These are phyloP conservation scores for Sphaerophoria taeniata DNA, from an alignment of 2,888 invertebrate species.

Conservation along the genomic window DNA sequence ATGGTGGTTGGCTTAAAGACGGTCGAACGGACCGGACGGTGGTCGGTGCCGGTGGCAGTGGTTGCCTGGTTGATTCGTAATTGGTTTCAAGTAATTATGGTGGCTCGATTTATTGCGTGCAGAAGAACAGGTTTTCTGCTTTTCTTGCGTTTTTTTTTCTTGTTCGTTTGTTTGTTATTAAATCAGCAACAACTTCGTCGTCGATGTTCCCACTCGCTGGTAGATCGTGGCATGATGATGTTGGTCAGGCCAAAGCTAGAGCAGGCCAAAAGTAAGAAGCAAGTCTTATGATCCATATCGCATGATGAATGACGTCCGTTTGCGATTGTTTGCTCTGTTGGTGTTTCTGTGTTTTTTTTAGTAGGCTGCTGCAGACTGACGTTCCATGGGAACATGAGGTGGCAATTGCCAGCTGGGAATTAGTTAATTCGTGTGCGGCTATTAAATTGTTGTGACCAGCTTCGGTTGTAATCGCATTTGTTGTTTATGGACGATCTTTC, in stretches of 20 bases:
- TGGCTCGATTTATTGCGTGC: conserved; percentile 72
- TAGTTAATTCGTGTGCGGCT: conserved; percentile 53
- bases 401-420: conserved; percentile 52
- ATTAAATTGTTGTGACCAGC: conserved; percentile 49
- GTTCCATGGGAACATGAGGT: conserved; percentile 51
- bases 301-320: conserved; percentile 72
- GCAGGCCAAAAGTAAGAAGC: conserved; percentile 34
- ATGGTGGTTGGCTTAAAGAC: not conserved
- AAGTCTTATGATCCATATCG: conserved; percentile 71
- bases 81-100: conserved; percentile 71
- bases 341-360: conserved; percentile 10
- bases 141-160: not conserved
- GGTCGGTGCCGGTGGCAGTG: conserved; percentile 1
- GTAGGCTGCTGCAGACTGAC: not conserved
- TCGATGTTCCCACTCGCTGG: not conserved
- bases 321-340: conserved; percentile 52
- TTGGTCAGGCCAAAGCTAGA: conserved; percentile 8
- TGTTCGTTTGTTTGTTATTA: conserved; percentile 14
- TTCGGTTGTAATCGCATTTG: conserved; percentile 30
- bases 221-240: conserved; percentile 29
- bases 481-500: conserved; percentile 7
- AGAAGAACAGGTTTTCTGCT: conserved; percentile 67
- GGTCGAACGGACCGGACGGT: conserved; percentile 14
- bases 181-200: conserved; percentile 17
- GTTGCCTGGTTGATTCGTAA: conserved; percentile 59